Evolutionary conservation across 2,113 vertebrate genomes (phyloP).

Genomic region (Carlito syrichta): DNA sequence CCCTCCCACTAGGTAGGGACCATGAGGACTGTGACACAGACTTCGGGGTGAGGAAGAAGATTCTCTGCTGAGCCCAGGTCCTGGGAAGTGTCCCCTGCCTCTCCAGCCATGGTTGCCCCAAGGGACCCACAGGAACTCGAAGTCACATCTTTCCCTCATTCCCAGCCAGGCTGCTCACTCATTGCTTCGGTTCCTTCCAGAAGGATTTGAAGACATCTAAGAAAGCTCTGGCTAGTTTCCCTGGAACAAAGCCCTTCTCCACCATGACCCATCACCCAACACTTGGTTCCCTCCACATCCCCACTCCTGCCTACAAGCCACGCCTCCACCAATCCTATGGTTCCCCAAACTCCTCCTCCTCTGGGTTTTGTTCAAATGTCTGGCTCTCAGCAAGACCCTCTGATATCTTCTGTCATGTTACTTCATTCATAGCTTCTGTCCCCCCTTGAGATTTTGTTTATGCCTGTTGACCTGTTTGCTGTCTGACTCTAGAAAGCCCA

Average conservation of each 20-base stretch:
- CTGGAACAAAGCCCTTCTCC: not conserved
- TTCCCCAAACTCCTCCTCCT: not conserved
- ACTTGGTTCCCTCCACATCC: rapidly evolving
- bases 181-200: not conserved
- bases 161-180: not conserved
- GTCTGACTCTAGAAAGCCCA: not conserved
- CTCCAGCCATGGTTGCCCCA: rapidly evolving
- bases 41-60: not conserved
- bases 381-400: not conserved
- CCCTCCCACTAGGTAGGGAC: not conserved
- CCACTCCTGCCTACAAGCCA: not conserved
- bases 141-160: not conserved
- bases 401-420: rapidly evolving
- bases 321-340: rapidly evolving
- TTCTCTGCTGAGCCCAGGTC: not conserved
- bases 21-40: not conserved
- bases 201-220: not conserved
- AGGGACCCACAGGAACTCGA: rapidly evolving
- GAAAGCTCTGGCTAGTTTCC: not conserved
- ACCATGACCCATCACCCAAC: too few species aligned
- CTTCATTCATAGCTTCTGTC: not conserved
- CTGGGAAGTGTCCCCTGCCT: not conserved
- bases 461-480: not conserved
- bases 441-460: not conserved
- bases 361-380: not conserved